Evolutionary conservation across 2,113 vertebrate genomes (phyloP), one percentile per base, ranked within the genome.

Genomic region (Chamaetylas fuelleborni): DNA sequence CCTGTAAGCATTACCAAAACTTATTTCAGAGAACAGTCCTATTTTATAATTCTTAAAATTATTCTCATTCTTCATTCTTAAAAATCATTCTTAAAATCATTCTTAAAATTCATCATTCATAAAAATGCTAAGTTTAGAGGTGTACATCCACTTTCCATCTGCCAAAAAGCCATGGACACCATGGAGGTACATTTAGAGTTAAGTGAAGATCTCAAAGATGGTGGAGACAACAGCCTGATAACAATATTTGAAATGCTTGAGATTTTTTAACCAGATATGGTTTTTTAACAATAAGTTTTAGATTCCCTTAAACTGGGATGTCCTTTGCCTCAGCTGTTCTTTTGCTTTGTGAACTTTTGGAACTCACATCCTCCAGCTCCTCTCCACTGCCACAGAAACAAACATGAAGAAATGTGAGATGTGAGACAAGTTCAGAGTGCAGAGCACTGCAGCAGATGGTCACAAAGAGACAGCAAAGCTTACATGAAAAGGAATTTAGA

Each of bases 401-500:
- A 96, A 85, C 40, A 79, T 1, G 9, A 64, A 53, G 54, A 76
- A 38, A 16, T 19, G 50, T 69, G 65, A 82, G 86, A 76, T 69
- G 85, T 77, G 86, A 80, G 50, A 90, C 40, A 69, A 76, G 79
- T 88, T 73, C 62, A 42, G 79, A 90, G 92, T 72, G 81, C 77
- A 90, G 65, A 95, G 91, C 78, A 33, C 73, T 81, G 86, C 81
- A 69, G 89, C 92, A 96, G 92, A 91, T 81, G 81, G 91, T 23
- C 76, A 93, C 81, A 93, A 72, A 91, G 61, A 92, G 80, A 60
- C 61, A 65, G 77, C 22, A 89, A 88, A 91, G 73, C 86, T 74
- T n/a, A 95, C 86, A 95, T 87, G 81, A 93, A 96, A 96, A 78
- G 70, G 86, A 93, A 95, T 95, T 86, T 33, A 81, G 77, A 92